phyloP scores from a whole-genome alignment of 1,140 invertebrate species.

The Mylabris phalerata region DNA sequence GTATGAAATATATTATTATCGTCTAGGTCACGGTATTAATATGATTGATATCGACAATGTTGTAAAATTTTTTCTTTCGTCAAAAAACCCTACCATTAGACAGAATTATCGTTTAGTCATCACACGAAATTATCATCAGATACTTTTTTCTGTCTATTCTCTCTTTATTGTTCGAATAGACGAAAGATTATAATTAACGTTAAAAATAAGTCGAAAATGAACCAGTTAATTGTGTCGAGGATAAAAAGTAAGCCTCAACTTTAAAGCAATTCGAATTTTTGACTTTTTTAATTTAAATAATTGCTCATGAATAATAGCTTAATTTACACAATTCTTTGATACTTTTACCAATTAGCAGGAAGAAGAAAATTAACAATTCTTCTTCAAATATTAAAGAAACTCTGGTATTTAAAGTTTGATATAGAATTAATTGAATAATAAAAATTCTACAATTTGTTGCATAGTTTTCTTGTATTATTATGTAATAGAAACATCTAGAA shows the following conservation, averaged over 20 bases:
- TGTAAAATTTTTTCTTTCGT: neutral
- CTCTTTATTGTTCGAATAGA: neutral
- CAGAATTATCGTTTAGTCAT: no score
- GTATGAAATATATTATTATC: constrained; percentile 10
- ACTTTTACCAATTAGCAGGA: neutral
- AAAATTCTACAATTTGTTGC: no score
- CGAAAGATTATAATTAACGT: neutral
- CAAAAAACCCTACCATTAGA: no score
- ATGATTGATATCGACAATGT: neutral
- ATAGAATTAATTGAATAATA: neutral
- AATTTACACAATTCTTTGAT: neutral
- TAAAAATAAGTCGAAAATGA: neutral
- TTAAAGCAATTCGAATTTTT: neutral
- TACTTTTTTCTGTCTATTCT: neutral
- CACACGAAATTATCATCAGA: neutral
- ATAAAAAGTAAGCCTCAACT: no score
- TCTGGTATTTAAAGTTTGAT: neutral
- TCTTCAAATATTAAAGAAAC: neutral
- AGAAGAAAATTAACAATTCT: neutral
- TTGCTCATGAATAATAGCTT: constrained; percentile 4
- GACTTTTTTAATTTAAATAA: constrained; percentile 19
- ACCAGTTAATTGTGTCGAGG: neutral
- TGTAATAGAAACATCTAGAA: no score
- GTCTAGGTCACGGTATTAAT: constrained; percentile 9
- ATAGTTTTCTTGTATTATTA: no score